Conservation (phyloP, 1,140 invertebrate genomes). For the Platyura marginata region DNA sequence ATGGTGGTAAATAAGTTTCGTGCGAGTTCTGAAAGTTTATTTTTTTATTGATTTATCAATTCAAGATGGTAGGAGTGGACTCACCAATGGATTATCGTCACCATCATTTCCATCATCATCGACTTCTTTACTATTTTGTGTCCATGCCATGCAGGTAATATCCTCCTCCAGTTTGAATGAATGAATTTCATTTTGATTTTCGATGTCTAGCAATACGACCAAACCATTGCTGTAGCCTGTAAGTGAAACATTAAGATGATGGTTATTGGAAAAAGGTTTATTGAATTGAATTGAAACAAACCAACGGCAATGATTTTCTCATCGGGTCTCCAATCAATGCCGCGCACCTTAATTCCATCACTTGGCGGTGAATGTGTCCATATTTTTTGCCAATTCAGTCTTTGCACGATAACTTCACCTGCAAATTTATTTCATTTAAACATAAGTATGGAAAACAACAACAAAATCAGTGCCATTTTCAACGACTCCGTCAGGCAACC, state of each 20-base stretch:
- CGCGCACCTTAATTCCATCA: conserved; percentile 44
- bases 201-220: conserved; percentile 63
- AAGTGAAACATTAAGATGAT: conserved; percentile 13
- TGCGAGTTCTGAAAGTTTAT: conserved; percentile 29
- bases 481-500: too few relatives aligned
- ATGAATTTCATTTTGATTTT: conserved; percentile 68
- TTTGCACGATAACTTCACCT: conserved; percentile 78
- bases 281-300: conserved; percentile 8
- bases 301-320: conserved; percentile 69
- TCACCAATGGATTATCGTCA: conserved; percentile 14
- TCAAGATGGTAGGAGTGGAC: conserved; percentile 24
- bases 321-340: conserved; percentile 84
- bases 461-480: conserved; percentile 2
- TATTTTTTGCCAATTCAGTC: conserved; percentile 84
- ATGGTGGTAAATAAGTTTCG: conserved; percentile 30
- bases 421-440: conserved; percentile 9
- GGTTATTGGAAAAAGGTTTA: conserved; percentile 1
- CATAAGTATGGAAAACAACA: too few relatives aligned
- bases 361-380: conserved; percentile 59
- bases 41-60: conserved; percentile 24
- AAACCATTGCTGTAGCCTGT: conserved; percentile 45
- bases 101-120: conserved; percentile 16
- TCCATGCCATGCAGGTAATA: conserved; percentile 34
- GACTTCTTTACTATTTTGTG: conserved; percentile 12
- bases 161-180: conserved; percentile 36